phyloP scores from a whole-genome alignment of 2,113 vertebrate species.

The Isurus oxyrinchus region DNA sequence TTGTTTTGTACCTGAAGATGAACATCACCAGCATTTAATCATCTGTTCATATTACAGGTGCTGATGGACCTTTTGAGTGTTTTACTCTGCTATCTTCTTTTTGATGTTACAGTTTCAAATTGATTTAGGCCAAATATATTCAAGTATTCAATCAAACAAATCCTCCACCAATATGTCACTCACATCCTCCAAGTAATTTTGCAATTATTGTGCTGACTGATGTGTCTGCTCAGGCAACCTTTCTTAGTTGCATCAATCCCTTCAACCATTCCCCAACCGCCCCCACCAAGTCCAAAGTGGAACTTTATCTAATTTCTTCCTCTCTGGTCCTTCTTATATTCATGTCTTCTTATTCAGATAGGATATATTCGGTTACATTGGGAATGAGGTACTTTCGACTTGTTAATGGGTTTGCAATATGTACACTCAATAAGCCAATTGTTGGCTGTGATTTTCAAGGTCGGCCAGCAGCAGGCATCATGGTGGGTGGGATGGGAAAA shows the following conservation, averaged over 20 bases:
- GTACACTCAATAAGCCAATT: not conserved
- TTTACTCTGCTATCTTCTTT: not conserved
- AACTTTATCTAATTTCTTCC: not conserved
- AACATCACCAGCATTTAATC: not conserved
- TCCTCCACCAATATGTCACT: no score
- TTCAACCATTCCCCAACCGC: no score
- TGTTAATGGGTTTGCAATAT: not conserved
- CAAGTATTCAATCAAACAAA: not conserved
- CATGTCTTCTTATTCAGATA: not conserved
- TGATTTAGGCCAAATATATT: not conserved
- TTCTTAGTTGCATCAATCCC: not conserved
- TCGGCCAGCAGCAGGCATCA: no score
- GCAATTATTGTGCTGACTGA: not conserved
- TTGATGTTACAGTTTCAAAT: not conserved
- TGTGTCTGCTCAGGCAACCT: not conserved
- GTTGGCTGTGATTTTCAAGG: no score
- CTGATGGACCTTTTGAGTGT: not conserved
- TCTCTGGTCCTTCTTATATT: not conserved
- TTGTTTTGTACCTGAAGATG: not conserved
- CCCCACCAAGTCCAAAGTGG: not conserved
- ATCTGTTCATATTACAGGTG: not conserved
- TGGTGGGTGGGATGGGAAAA: no score
- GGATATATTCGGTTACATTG: not conserved
- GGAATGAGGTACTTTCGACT: not conserved
- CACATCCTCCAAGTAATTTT: not conserved